Evolutionary conservation across 1,140 invertebrate genomes (phyloP), one percentile per base, ranked within the genome.

Genomic region (Protaetia brevitarsis): DNA sequence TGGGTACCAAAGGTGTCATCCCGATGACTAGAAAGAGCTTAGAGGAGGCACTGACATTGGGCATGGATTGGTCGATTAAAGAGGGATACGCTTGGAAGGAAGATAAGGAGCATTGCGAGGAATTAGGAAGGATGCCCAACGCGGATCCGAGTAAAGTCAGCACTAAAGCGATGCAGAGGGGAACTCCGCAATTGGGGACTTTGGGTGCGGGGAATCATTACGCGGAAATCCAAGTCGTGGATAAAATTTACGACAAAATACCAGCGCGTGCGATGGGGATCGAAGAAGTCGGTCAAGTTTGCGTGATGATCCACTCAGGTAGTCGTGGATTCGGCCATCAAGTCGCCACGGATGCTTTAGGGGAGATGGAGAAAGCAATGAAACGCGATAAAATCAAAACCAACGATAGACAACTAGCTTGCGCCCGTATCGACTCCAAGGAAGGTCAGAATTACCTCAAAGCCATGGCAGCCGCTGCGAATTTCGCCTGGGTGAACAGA

Each of bases 311-410:
- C 75, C 98, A 99, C 82, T 98, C 96, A 66, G 98, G 97, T 13
- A 98, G 95, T 78, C n/a, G n/a, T n/a, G n/a, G n/a, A n/a, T n/a
- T 99, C 82, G 98, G 98, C 1, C 98, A 99, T 85, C 98, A 99
- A 86, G 98, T 99, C n/a, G 97, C 97, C 29, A 99, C 97, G 73
- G 97, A 99, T 88, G 96, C 97, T 27, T 81, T 99, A 29, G 95
- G 99, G 37, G 88, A 94, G 72, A 99, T 99, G 98, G 98, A 99
- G 79, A 99, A 98, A 81, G 97, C 97, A 2, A 99, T 99, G 98
- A 98, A 97, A 77, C 83, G 97, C 66, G 98, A 99, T 79, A 88
- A 95, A 61, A 99, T 99, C 76, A 91, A 96, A 76, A 94, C 94
- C 0, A 99, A 99, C 80, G 98, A 99, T 79, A 84, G 97, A 30